phyloP scores from a whole-genome alignment of 2,888 invertebrate genomes.

The Patella caerulea region DNA sequence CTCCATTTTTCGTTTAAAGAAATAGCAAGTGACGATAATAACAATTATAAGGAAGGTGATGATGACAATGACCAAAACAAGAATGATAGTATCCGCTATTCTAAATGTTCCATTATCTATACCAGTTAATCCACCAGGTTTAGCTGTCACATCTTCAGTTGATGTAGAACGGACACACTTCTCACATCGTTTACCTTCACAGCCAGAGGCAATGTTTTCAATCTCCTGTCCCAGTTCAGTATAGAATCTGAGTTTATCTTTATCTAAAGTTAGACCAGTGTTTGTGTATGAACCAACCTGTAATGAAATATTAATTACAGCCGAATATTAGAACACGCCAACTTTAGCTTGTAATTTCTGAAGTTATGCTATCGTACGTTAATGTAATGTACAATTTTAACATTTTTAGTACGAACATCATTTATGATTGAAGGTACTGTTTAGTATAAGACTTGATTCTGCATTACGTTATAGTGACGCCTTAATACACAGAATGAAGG shows the following conservation, averaged over 20 bases:
- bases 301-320: background rate
- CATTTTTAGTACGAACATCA: conserved; percentile 34
- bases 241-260: conserved; percentile 26
- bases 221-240: conserved; percentile 18
- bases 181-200: background rate
- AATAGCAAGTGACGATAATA: conserved; percentile 35
- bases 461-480: too few relatives aligned
- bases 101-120: conserved; percentile 32
- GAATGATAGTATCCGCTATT: conserved; percentile 39
- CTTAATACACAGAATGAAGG: too few relatives aligned
- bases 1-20: conserved; percentile 36
- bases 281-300: conserved; percentile 33
- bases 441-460: too few relatives aligned
- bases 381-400: conserved; percentile 27
- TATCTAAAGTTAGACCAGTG: conserved; percentile 19
- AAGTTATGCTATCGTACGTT: conserved; percentile 25
- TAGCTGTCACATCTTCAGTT: conserved; percentile 8
- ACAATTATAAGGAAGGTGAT: conserved; percentile 40
- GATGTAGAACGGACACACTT: background rate
- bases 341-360: conserved; percentile 43
- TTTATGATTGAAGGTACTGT: conserved; percentile 41
- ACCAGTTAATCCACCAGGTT: background rate
- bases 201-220: background rate
- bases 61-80: conserved; percentile 40
- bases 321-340: conserved; percentile 48